Evolutionary conservation across 2,888 invertebrate genomes (phyloP), one percentile per base, ranked within the genome.

Genomic region (Apodemia duryi): DNA sequence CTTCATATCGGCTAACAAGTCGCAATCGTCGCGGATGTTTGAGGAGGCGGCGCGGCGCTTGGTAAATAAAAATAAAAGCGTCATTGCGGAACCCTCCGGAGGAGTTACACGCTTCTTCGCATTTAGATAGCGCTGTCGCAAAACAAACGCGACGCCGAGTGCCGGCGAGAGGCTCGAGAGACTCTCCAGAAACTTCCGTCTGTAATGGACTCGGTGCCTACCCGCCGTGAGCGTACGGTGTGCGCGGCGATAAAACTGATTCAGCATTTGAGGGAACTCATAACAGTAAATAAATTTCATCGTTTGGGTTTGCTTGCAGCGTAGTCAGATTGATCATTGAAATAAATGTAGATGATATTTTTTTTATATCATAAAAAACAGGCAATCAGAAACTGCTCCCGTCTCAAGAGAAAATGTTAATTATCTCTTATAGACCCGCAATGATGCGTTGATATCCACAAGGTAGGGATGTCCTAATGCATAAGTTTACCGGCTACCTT

Each of bases 61-160:
- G 67, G 71, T 74, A 76, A 77, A 79, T 75, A 76, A 76, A 79
- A 78, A 76, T 75, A 77, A 75, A 75, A 73, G 72, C 73, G 60
- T 29, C 51, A 49, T n/a, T 54, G 28, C 63, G 67, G 67, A 67
- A 68, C 68, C 64, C 69, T 70, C 67, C 63, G 57, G 41, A 32
- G 66, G 52, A 54, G 52, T 63, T 41, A 54, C 63, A 71, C 72
- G 67, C 69, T 73, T 72, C 77, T 77, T 77, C 76, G 76, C 75
- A 82, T 82, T 84, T 79, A 77, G 80, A 83, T 82, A 71, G 76
- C 74, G 73, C 76, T 75, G 78, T 73, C 71, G 71, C 81, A 80
- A 77, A 81, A 80, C 83, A 82, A 84, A 85, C 84, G 79, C 76
- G 82, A 81, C 81, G 80, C 80, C 73, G 70, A 57, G 63, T 46